Conservation (phyloP, 2,113 vertebrate genomes). For the Oenanthe melanoleuca region DNA sequence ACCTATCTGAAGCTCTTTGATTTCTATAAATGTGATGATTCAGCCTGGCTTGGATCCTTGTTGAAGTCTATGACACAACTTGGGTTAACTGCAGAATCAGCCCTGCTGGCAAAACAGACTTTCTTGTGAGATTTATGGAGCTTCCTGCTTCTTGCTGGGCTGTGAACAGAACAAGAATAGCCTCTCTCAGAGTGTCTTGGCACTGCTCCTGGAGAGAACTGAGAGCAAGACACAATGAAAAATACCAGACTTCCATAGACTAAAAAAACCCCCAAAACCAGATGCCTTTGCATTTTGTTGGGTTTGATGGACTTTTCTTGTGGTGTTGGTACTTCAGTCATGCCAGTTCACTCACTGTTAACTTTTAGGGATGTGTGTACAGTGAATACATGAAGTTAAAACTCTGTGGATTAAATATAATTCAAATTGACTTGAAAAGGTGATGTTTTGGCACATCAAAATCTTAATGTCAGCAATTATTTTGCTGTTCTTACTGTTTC, state of each 20-base stretch:
- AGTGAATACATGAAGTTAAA: neutral
- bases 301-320: neutral
- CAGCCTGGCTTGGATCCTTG: neutral
- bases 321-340: neutral
- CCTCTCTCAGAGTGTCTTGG: slow-evolving; percentile 53
- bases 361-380: neutral
- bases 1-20: neutral
- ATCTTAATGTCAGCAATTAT: neutral
- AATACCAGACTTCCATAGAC: slow-evolving; percentile 23
- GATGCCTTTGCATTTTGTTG: neutral
- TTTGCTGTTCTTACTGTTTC: neutral
- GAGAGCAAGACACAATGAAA: slow-evolving; percentile 55
- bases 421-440: neutral
- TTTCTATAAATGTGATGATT: slow-evolving; percentile 19
- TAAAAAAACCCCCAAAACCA: neutral
- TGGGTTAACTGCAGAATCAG: slow-evolving; percentile 46
- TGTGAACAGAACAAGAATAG: slow-evolving; percentile 59
- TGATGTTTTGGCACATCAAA: neutral
- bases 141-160: slow-evolving; percentile 54
- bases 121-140: slow-evolving; percentile 56
- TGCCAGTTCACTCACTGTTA: neutral
- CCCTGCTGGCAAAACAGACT: slow-evolving; percentile 35
- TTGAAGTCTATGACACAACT: slow-evolving; percentile 33
- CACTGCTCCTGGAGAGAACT: slow-evolving; percentile 34
- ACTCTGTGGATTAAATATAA: neutral